Base-by-base conservation (phyloP, 1,140 invertebrate species). In the Schmidtea mediterranea region DNA sequence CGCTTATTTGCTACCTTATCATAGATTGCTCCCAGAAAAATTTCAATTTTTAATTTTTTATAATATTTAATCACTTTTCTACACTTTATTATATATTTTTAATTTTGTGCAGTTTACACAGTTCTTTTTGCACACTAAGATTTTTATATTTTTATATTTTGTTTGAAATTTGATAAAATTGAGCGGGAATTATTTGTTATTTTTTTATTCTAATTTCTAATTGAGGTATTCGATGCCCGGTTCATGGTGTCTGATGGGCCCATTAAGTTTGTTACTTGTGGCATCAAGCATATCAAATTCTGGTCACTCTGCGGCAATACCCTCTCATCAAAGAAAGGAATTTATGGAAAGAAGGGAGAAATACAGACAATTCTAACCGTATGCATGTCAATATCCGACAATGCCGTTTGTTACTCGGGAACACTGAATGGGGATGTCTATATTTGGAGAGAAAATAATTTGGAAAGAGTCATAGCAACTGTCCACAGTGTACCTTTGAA, bases 221-320 rank as follows among this genome's bases (percentile, higher is more conserved):
- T 54, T 19, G 51, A 66, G 62, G 58, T 66, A 10, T 66, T 67
- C 59, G 65, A 67, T 54, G 52, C 62, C 16, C 60, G 62, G 52
- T 66, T 66, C 41, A 55, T 61, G 46, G 57, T 58, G 8, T 58
- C 53, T 49, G 54, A 58, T 52, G 53, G 55, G 5, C 62, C 65
- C 49, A 51, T 51, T 13, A 53, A 32, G 10, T 32, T 67, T 18
- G 62, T 65, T 1, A 66, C 59, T 22, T 66, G 62, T 59, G 65
- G 65, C 15, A 58, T 67, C 1, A 67, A 67, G 50, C 65, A 67
- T 52, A 62, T 67, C 23, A 63, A 62, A 45, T 67, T 67, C 46
- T 67, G 65, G 65, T 56, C 58, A 9, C 47, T 66, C 16, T 62
- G 58, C 55, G 65, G 65, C 21, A 67, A 67, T 56, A 57, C 63